Conservation (phyloP, 2,113 vertebrate species). For the Dasyprocta punctata region DNA sequence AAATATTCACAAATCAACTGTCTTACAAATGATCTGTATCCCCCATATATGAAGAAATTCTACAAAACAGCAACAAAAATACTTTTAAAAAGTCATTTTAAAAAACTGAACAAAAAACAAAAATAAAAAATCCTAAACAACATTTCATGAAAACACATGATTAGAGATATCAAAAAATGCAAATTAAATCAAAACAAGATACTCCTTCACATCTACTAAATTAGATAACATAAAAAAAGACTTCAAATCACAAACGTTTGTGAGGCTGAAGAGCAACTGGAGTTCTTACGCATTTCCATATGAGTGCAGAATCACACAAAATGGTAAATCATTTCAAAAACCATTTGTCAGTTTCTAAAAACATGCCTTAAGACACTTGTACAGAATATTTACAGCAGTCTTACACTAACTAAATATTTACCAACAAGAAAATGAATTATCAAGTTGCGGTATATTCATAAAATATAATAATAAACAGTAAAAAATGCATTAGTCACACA, state of each 20-base stretch:
- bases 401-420: background rate
- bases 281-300: background rate
- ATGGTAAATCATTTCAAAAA: background rate
- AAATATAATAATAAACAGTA: background rate
- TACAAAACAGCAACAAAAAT: background rate
- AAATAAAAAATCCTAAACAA: too few species aligned
- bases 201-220: background rate
- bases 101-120: background rate
- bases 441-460: background rate
- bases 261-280: background rate
- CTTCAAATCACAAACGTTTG: background rate
- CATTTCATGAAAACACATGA: background rate
- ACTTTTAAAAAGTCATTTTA: background rate
- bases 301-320: background rate
- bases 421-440: background rate
- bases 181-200: conserved; percentile 12
- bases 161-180: background rate
- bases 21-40: background rate
- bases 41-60: background rate
- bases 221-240: background rate
- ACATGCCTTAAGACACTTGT: background rate
- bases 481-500: background rate
- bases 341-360: background rate
- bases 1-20: background rate
- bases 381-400: background rate